These are phyloP conservation scores for Gerris lacustris DNA, from an alignment of 2,888 invertebrate species.

Conservation along the genomic window DNA sequence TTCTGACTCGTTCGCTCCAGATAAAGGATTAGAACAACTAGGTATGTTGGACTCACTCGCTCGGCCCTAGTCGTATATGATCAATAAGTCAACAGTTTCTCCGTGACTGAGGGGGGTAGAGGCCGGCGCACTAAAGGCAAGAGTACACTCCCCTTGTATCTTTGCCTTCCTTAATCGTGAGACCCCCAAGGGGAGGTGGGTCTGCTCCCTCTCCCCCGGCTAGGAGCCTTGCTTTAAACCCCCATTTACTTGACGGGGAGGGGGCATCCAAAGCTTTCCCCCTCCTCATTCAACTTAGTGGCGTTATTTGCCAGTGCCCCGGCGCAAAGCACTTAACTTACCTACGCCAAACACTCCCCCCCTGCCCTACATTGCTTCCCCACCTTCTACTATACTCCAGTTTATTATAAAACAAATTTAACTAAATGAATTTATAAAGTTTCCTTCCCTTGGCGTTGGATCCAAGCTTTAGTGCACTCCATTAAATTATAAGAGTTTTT, in stretches of 20 bases:
- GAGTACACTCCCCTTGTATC: neutral
- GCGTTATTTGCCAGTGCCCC: neutral
- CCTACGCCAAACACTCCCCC: neutral
- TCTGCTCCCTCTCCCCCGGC: neutral
- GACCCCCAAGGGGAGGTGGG: neutral
- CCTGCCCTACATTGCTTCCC: neutral
- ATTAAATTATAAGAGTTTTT: too few species aligned
- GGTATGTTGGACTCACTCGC: neutral
- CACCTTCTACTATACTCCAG: neutral
- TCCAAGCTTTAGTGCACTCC: too few species aligned
- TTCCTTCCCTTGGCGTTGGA: neutral
- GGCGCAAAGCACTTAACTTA: constrained; percentile 6
- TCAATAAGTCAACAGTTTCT: constrained; percentile 7
- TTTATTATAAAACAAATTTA: constrained; percentile 3
- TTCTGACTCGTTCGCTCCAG: neutral
- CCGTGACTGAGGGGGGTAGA: neutral
- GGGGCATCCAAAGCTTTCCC: neutral
- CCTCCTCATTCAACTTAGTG: neutral
- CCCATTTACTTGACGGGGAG: too few species aligned
- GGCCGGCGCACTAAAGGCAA: neutral
- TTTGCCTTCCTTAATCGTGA: neutral
- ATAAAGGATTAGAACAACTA: too few species aligned
- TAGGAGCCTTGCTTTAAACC: too few species aligned
- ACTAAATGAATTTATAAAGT: constrained; percentile 3
- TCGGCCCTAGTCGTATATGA: constrained; percentile 1